Conservation (phyloP, 2,888 invertebrate genomes). For the Deilephila porcellus region DNA sequence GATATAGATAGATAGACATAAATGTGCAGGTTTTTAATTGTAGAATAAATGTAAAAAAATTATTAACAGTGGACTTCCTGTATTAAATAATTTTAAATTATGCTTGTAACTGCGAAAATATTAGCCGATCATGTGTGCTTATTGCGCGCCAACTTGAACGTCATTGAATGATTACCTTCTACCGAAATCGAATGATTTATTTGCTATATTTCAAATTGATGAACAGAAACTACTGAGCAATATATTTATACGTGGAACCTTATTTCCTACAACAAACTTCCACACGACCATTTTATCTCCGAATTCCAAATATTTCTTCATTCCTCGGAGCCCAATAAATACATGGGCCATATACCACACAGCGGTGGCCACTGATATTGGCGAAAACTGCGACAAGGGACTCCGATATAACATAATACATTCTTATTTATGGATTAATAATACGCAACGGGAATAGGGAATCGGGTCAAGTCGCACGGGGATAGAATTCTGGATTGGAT, state of each 20-base stretch:
- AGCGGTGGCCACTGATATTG: conserved; percentile 38
- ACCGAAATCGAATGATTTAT: too few relatives aligned
- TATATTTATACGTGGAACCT: not conserved
- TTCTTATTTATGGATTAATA: conserved; percentile 21
- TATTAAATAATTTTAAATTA: too few relatives aligned
- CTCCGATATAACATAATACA: conserved; percentile 28
- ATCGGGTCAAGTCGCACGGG: not conserved
- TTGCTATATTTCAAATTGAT: not conserved
- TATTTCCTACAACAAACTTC: not conserved
- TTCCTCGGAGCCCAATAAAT: conserved; percentile 36
- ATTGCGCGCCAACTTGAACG: too few relatives aligned
- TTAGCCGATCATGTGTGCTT: too few relatives aligned
- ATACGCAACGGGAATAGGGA: conserved; percentile 14
- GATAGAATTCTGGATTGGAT: not conserved
- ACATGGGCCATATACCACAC: conserved; percentile 32
- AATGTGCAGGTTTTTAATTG: too few relatives aligned
- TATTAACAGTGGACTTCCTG: too few relatives aligned
- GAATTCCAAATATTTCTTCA: conserved; percentile 5
- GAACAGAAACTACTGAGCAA: not conserved
- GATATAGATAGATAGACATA: too few relatives aligned
- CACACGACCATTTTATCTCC: not conserved
- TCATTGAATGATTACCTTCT: too few relatives aligned
- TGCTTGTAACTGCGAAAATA: too few relatives aligned
- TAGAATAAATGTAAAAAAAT: too few relatives aligned
- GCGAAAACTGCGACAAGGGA: conserved; percentile 32